Conservation (phyloP, 2,888 invertebrate species). For the Lypha dubia region DNA sequence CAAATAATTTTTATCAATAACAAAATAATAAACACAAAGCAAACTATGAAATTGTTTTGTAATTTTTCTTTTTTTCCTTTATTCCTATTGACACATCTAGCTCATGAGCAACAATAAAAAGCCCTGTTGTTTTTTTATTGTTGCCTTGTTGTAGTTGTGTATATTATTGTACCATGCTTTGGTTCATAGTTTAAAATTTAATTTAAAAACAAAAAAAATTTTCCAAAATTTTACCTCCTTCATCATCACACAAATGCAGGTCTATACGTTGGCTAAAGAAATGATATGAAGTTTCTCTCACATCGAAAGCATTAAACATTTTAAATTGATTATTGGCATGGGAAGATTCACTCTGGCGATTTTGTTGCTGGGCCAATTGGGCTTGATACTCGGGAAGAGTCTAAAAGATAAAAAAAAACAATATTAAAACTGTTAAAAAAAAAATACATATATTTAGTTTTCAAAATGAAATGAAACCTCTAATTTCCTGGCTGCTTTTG, state of each 20-base stretch:
- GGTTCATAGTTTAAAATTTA: no score
- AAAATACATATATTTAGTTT: not conserved
- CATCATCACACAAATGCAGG: constrained; percentile 98
- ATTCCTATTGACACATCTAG: no score
- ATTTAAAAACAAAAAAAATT: no score
- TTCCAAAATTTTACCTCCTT: constrained; percentile 86
- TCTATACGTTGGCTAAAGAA: constrained; percentile 96
- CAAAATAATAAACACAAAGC: no score
- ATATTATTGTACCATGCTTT: no score
- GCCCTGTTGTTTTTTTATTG: no score
- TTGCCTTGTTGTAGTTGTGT: no score
- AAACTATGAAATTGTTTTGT: no score
- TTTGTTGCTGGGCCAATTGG: constrained; percentile 86
- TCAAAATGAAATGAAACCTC: constrained; percentile 84
- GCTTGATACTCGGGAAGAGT: constrained; percentile 90
- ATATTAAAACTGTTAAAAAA: constrained; percentile 11
- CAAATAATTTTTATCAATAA: no score
- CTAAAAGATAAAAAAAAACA: constrained; percentile 73
- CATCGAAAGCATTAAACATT: constrained; percentile 94
- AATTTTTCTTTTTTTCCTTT: no score
- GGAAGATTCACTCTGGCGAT: constrained; percentile 80
- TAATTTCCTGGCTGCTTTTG: constrained; percentile 93
- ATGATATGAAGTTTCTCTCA: constrained; percentile 99
- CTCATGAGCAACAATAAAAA: no score
- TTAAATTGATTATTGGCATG: constrained; percentile 84